Conservation (phyloP, 2,113 vertebrate genomes). For the Albula goreensis region DNA sequence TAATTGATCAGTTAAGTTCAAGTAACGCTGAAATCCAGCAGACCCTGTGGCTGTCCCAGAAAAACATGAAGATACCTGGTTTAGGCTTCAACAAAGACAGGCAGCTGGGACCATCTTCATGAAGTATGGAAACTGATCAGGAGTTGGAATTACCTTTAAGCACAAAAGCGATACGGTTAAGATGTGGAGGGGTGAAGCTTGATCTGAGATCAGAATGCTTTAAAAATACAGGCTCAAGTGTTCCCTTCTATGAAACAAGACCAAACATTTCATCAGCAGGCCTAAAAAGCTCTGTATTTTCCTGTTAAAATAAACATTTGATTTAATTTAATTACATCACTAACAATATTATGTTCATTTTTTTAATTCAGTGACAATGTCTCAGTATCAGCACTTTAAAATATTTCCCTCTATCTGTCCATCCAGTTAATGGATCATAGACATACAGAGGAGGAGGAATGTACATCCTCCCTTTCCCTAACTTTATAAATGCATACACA, state of each 20-base stretch:
- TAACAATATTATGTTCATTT: slow-evolving; percentile 6
- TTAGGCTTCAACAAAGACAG: too few relatives aligned
- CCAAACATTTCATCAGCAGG: neutral
- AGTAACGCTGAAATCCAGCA: neutral
- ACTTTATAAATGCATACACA: neutral
- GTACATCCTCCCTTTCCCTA: too few relatives aligned
- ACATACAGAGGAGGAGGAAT: too few relatives aligned
- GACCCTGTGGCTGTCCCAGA: neutral
- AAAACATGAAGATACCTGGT: too few relatives aligned
- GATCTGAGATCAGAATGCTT: too few relatives aligned
- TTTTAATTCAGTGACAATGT: neutral
- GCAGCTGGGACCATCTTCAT: neutral
- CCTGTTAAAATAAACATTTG: neutral
- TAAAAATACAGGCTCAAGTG: neutral
- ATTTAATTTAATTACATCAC: slow-evolving; percentile 27
- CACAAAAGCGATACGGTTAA: neutral
- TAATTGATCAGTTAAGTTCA: too few relatives aligned
- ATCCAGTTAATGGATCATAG: too few relatives aligned
- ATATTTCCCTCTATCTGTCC: neutral
- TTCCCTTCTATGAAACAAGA: neutral
- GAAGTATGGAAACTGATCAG: neutral
- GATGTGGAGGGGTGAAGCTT: too few relatives aligned
- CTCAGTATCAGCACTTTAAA: neutral
- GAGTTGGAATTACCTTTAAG: neutral
- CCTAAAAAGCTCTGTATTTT: neutral